Percentiles rank a stretch among this genome's conserved stretches.
Evolutionary conservation across 1,140 invertebrate species (phyloP).

Genomic region (Drosophila kohkoa): DNA sequence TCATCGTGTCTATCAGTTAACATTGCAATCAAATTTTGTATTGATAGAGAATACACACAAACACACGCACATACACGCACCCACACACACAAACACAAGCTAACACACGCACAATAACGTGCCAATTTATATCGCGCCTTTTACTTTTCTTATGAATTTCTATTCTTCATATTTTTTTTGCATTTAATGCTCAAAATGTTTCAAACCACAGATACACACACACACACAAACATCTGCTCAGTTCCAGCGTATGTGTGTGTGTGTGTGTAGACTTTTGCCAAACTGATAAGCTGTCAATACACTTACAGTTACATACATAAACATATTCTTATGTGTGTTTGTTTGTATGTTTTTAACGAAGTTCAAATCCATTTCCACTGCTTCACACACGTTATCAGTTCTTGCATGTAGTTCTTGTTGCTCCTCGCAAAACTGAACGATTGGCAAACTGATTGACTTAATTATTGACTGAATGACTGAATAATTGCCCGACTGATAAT

Average conservation of each 20-base stretch:
- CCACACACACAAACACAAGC: background rate
- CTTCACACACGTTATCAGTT: conserved; percentile 64
- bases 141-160: conserved; percentile 42
- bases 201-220: conserved; percentile 24
- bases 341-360: conserved; percentile 58
- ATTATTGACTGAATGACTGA: conserved; percentile 25
- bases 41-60: conserved; percentile 20
- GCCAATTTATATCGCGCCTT: conserved; percentile 41
- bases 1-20: conserved; percentile 31
- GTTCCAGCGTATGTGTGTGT: conserved; percentile 19
- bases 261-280: conserved; percentile 43
- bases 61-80: background rate
- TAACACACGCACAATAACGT: background rate
- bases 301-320: conserved; percentile 22
- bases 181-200: conserved; percentile 43
- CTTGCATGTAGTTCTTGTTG: conserved; percentile 73
- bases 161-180: conserved; percentile 23
- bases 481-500: conserved; percentile 55
- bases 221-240: conserved; percentile 39
- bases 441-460: conserved; percentile 34
- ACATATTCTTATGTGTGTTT: conserved; percentile 12
- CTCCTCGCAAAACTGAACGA: conserved; percentile 28
- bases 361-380: conserved; percentile 78
- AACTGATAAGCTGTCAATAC: conserved; percentile 53
- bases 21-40: conserved; percentile 48